phyloP scores from a whole-genome alignment of 2,113 vertebrate species.

The Furnarius figulus region DNA sequence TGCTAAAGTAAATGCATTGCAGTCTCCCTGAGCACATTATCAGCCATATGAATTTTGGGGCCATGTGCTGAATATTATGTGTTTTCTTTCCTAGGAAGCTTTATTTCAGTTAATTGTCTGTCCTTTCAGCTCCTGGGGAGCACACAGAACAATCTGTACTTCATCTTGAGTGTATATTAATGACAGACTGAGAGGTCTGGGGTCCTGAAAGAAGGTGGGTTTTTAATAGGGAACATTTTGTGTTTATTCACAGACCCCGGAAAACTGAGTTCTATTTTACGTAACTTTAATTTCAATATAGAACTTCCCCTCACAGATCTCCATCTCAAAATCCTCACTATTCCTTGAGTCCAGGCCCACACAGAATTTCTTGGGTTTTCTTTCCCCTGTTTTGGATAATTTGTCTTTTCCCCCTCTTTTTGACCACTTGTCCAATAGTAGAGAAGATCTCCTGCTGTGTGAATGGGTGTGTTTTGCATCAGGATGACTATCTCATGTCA shows the following conservation, averaged over 20 bases:
- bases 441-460: neutral
- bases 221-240: constrained; percentile 2
- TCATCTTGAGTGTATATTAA: neutral
- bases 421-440: neutral
- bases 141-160: neutral
- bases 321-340: neutral
- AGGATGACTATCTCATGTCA: neutral
- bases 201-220: neutral
- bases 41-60: neutral
- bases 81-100: neutral
- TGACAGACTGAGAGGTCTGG: neutral
- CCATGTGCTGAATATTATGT: neutral
- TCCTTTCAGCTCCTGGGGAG: neutral
- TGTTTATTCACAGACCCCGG: neutral
- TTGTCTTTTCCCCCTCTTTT: neutral
- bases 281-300: neutral
- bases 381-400: neutral
- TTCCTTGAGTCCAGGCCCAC: neutral
- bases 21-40: neutral
- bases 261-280: neutral
- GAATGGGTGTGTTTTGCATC: neutral
- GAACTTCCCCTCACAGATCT: neutral
- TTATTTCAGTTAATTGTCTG: neutral
- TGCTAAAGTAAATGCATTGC: constrained; percentile 10
- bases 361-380: neutral